Percentiles rank a stretch among this genome's conserved stretches.
phyloP scores from a whole-genome alignment of 2,113 vertebrate species.

The Myotis yumanensis region DNA sequence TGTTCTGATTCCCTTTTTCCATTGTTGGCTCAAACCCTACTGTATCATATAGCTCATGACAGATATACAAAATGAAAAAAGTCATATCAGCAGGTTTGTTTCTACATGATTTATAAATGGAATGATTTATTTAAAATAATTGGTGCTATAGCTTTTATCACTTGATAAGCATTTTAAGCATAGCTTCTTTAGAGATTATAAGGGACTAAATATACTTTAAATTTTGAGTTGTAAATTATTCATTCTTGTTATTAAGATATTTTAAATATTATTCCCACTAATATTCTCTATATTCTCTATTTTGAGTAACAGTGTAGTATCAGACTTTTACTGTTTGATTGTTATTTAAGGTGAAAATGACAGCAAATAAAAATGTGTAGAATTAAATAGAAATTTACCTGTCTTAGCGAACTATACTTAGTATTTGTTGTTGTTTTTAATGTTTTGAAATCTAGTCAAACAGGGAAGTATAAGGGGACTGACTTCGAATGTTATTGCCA shows the following conservation, averaged over 20 bases:
- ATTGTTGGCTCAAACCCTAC: not conserved
- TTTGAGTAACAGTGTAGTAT: conserved; percentile 41
- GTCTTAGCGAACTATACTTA: conserved; percentile 19
- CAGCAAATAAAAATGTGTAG: conserved; percentile 16
- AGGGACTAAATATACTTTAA: conserved; percentile 22
- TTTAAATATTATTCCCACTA: conserved; percentile 12
- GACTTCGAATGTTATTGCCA: conserved; percentile 29
- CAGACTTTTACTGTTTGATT: not conserved
- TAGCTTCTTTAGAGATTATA: conserved; percentile 49
- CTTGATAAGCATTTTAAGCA: conserved; percentile 35
- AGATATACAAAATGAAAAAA: not conserved
- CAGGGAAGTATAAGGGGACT: not conserved
- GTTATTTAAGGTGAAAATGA: conserved; percentile 23
- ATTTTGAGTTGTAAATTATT: conserved; percentile 48
- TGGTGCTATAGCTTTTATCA: conserved; percentile 48
- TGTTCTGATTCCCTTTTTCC: not conserved
- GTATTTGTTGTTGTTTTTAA: not conserved
- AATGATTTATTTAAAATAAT: conserved; percentile 18
- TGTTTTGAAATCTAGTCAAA: conserved; percentile 46
- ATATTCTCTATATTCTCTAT: not conserved
- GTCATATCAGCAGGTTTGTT: not conserved
- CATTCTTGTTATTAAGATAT: conserved; percentile 17
- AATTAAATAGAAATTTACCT: conserved; percentile 17
- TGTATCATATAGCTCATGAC: not conserved
- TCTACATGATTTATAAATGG: conserved; percentile 40